Evolutionary conservation across 1,140 invertebrate genomes (phyloP).

Genomic region (Bombus confusus): DNA sequence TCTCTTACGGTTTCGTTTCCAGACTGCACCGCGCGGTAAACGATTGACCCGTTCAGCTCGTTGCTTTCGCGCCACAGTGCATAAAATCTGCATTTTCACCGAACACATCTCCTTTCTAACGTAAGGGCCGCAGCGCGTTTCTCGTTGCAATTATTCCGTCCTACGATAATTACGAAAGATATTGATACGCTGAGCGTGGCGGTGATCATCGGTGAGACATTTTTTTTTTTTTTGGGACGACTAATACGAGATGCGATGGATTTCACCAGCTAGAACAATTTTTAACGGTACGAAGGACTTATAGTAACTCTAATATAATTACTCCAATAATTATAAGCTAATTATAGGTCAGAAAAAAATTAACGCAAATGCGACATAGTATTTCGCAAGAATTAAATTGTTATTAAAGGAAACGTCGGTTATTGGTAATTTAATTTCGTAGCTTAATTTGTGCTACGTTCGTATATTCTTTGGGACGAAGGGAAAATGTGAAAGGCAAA

Average conservation of each 20-base stretch:
- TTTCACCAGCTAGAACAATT: no score
- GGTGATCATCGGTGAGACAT: no score
- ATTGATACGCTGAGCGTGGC: no score
- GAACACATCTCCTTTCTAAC: not conserved
- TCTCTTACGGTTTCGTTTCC: slow-evolving; percentile 19
- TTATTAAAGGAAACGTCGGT: not conserved
- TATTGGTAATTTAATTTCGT: not conserved
- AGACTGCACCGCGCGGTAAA: slow-evolving; percentile 6
- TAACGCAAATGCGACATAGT: not conserved
- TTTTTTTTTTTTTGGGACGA: no score
- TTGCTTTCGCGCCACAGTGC: not conserved
- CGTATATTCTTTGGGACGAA: not conserved
- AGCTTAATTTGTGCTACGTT: not conserved
- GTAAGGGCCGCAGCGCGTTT: not conserved
- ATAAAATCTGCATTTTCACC: not conserved
- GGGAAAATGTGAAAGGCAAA: slow-evolving; percentile 26
- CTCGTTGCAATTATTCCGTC: no score
- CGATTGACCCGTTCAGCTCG: slow-evolving; percentile 37
- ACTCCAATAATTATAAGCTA: no score
- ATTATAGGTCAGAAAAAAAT: no score
- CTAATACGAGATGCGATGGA: no score
- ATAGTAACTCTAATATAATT: no score
- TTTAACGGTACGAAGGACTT: no score
- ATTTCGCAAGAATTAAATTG: not conserved
- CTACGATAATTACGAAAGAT: no score